These are phyloP conservation scores for Colius striatus DNA, from an alignment of 2,113 vertebrate genomes.

Conservation along the genomic window DNA sequence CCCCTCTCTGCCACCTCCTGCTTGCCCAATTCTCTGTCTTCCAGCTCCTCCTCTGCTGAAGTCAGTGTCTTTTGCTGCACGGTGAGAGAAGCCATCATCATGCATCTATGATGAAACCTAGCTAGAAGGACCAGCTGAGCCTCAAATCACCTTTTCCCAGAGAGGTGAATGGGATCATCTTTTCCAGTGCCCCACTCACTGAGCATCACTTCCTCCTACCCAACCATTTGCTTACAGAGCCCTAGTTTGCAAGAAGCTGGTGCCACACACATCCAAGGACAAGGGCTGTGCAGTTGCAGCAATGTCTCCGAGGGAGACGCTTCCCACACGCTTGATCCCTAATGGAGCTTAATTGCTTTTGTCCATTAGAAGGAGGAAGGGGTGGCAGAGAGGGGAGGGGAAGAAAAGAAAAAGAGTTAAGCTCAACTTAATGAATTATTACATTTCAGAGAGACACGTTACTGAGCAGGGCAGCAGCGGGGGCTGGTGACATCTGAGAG, in stretches of 20 bases:
- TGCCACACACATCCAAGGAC: not conserved
- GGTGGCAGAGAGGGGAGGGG: not conserved
- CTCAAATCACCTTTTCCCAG: not conserved
- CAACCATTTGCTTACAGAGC: not conserved
- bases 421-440: constrained; percentile 61
- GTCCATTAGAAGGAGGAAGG: constrained; percentile 56
- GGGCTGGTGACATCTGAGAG: constrained; percentile 71
- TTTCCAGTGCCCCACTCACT: not conserved
- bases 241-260: not conserved
- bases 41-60: not conserved
- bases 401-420: not conserved
- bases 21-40: not conserved
- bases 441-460: constrained; percentile 59
- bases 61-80: not conserved
- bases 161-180: not conserved
- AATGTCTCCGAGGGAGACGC: not conserved
- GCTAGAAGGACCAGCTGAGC: not conserved
- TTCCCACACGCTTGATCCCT: constrained; percentile 47
- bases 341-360: constrained; percentile 68
- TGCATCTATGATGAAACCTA: not conserved
- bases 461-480: constrained; percentile 54
- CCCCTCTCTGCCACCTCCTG: not conserved
- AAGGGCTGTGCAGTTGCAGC: not conserved
- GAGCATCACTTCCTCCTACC: not conserved
- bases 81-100: not conserved